A percentile compares a stretch with the other conserved stretches of the same genome.
Conservation (phyloP, 2,113 vertebrate genomes). For the Corapipo altera region DNA sequence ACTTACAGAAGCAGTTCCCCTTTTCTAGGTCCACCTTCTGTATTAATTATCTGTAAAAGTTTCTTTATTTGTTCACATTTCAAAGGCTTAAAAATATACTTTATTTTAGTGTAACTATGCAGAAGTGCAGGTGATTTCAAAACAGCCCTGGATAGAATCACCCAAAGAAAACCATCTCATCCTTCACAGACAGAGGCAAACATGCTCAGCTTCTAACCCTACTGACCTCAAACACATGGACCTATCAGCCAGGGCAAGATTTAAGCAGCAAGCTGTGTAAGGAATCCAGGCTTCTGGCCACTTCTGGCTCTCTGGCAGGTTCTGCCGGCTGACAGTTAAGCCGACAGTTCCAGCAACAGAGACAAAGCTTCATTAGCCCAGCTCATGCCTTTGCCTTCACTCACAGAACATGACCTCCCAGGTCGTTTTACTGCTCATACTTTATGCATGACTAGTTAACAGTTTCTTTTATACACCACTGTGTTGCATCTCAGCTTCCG, state of each 20-base stretch:
- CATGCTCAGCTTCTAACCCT: neutral
- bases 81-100: neutral
- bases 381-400: neutral
- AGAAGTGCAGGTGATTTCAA: neutral
- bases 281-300: neutral
- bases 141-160: neutral
- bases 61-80: neutral
- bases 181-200: neutral
- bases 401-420: neutral
- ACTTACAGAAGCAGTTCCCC: neutral
- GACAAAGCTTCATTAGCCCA: neutral
- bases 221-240: neutral
- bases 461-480: slow-evolving; percentile 4
- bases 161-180: neutral
- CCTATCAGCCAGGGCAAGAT: neutral
- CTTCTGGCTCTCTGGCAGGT: neutral
- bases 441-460: slow-evolving; percentile 1
- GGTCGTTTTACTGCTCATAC: neutral
- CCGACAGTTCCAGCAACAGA: neutral
- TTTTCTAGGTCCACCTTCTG: neutral
- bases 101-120: neutral
- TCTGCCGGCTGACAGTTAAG: neutral
- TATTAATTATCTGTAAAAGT: neutral
- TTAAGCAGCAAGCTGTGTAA: neutral
- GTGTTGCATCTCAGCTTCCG: neutral